These are phyloP conservation scores for Delia radicum DNA, from an alignment of 1,140 invertebrate species.

Conservation along the genomic window DNA sequence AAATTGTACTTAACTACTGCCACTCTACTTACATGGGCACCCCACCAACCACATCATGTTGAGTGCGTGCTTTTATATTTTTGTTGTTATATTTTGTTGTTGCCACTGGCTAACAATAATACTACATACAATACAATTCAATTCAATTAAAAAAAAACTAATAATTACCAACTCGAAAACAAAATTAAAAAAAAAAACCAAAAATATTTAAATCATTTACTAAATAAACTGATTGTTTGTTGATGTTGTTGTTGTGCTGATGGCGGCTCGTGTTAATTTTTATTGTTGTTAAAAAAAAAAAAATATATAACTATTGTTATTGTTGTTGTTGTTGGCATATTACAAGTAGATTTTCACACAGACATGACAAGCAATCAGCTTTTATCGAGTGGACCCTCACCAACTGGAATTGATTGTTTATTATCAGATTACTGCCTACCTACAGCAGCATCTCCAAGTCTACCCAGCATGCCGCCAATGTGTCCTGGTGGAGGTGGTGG, in stretches of 20 bases:
- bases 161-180: background rate
- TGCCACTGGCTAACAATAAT: constrained; percentile 23
- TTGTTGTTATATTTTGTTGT: constrained; percentile 18
- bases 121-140: constrained; percentile 9
- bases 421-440: constrained; percentile 59
- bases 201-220: background rate
- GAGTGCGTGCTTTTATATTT: background rate
- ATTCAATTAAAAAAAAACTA: background rate
- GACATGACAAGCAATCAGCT: constrained; percentile 38
- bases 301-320: constrained; percentile 25
- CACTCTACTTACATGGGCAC: too few relatives aligned
- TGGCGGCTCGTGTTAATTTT: constrained; percentile 15
- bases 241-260: constrained; percentile 21
- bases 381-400: constrained; percentile 59
- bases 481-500: constrained; percentile 33
- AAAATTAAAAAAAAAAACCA: background rate
- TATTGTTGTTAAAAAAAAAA: too few relatives aligned
- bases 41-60: constrained; percentile 13
- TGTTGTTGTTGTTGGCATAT: constrained; percentile 29
- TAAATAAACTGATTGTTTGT: constrained; percentile 11
- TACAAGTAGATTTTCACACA: constrained; percentile 44
- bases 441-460: constrained; percentile 64
- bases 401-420: constrained; percentile 57
- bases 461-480: constrained; percentile 57
- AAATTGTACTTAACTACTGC: too few relatives aligned